Percentiles rank a stretch among this genome's conserved stretches.
These are phyloP conservation scores for Marronus borbonicus DNA, from an alignment of 2,888 invertebrate genomes.

Conservation along the genomic window DNA sequence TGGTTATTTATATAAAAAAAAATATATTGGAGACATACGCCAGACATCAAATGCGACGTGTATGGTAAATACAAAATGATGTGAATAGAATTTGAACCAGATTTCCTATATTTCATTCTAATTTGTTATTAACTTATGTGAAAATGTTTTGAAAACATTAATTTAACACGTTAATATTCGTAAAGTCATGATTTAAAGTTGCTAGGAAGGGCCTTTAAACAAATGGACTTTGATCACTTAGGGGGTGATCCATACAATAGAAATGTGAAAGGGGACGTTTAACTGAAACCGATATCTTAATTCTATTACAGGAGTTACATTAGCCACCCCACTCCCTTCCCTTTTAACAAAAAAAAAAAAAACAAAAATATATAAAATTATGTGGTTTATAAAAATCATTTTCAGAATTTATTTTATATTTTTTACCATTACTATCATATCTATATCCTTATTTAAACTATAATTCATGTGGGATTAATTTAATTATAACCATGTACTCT, in stretches of 20 bases:
- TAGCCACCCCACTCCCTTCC: too few relatives aligned
- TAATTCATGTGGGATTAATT: background rate
- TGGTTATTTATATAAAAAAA: too few relatives aligned
- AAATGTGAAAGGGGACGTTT: slow-evolving; percentile 47
- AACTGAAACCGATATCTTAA: slow-evolving; percentile 50
- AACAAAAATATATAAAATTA: too few relatives aligned
- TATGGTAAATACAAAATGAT: too few relatives aligned
- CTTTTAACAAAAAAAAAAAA: too few relatives aligned
- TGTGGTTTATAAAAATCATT: too few relatives aligned
- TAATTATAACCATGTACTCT: background rate
- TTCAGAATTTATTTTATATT: background rate
- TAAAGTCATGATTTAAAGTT: slow-evolving; percentile 55
- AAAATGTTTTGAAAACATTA: background rate
- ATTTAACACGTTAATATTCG: slow-evolving; percentile 9
- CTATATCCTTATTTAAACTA: background rate
- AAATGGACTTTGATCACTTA: slow-evolving; percentile 64
- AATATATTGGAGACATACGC: too few relatives aligned
- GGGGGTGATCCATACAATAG: slow-evolving; percentile 51
- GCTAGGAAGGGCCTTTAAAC: slow-evolving; percentile 61
- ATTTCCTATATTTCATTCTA: background rate
- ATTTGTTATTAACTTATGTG: background rate
- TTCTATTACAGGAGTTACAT: slow-evolving; percentile 2
- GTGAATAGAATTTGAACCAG: background rate
- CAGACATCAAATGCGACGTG: too few relatives aligned
- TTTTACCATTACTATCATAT: too few relatives aligned